Base-by-base conservation (phyloP, 2,797 vertebrate species). In the Loris lydekkerianus region DNA sequence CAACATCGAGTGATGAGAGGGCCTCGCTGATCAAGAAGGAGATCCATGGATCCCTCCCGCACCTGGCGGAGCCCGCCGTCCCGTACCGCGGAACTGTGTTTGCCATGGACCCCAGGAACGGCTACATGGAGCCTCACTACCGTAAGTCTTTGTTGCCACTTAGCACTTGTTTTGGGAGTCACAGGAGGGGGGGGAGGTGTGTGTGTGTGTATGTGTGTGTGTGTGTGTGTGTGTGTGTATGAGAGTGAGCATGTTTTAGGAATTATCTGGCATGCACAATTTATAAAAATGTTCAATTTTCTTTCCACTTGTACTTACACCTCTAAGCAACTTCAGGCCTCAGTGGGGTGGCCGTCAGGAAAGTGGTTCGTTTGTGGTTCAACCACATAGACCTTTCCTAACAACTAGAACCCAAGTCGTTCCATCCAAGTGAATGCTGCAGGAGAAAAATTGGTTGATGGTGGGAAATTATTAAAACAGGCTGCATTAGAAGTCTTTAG, bases 11-110 rank as follows among this genome's bases (percentile, higher is more conserved):
- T 0, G 99, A 99, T 60, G 99, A 99, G 98, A 99, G 99, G 90
- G 99, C 99, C 97, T 99, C 99, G 53, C 96, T 99, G 98, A 99
- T 99, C 98, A 99, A 99, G 98, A 99, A 99, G 98, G 99, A 99
- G 98, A 99, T 99, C 96, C 99, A 99, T 97, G 98, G 99, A 96
- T 99, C 99, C 97, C 98, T 99, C 90, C 99, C 99, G 5, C 99
- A 99, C 97, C 98, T 99, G 98, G 97, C 99, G 0, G 99, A 99
- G 92, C 99, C 99, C 97, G 99, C 99, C 0, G 98, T 99, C 93
- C 99, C 99, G 1, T 99, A 99, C 96, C 98, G 99, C 0, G 99
- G 99, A 94, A 99, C 99, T 0, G 98, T 99, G 95, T 99, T 99
- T 78, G 98, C 99, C 53, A 99, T 99, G 99, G 99, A 99, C 97